Base-by-base conservation (phyloP, 2,797 vertebrate genomes). In the Lophura swinhoii region DNA sequence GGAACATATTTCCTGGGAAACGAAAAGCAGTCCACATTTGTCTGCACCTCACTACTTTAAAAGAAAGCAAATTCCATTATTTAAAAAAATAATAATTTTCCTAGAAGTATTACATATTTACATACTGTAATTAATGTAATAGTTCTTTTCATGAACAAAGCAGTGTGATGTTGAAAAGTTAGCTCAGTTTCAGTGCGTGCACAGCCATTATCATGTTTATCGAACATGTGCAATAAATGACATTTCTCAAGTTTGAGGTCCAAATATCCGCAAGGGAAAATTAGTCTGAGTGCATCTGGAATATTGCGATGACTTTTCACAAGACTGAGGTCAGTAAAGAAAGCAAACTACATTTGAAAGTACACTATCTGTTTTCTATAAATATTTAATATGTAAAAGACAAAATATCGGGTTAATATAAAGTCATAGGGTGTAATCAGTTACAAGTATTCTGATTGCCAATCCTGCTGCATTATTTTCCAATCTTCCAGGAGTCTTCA, bases 1-100 rank as follows among this genome's bases (percentile, higher is more conserved):
- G 88, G 64, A 82, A 72, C 18, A 22, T 70, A 35, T 94, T 96
- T 88, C 73, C 91, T 63, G 51, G 87, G 87, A 94, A 93, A 48
- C 63, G 59, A 93, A 58, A 95, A 94, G 48, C 15, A 95, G 76
- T 37, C 63, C 46, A 15, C 62, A 68, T 69, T 74, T 76, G 18
- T 39, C 26, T 60, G 12, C 13, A 22, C 53, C 69, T 79, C 53
- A 90, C 69, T 90, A 59, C 73, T 91, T 93, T 44, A 66, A 72
- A 55, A 60, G 16, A 89, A 29, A 84, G 41, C 24, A 43, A 88
- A 89, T 74, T 51, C 4, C 29, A 9, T 28, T 74, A 37, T 74
- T 91, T 22, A 60, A 48, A 28, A 51, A 68, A 22, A 28, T 16
- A 58, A 21, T 29, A 4, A 37, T 73, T 88, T 94, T 88, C 41